Evolutionary conservation across 1,140 invertebrate genomes (phyloP).

Genomic region (Cydia pomonella): DNA sequence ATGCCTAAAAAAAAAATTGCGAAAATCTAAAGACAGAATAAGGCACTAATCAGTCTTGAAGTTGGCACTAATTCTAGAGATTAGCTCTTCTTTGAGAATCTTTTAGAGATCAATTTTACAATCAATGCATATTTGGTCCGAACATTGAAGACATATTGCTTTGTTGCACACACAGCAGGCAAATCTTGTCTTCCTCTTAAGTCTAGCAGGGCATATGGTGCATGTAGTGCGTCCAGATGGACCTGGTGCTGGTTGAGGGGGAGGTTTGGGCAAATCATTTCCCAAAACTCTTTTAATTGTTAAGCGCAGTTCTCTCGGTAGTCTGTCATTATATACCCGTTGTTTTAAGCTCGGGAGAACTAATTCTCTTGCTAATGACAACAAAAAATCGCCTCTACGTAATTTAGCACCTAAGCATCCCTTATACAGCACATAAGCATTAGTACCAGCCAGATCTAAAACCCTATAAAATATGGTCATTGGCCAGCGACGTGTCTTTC

Average conservation of each 20-base stretch:
- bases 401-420: background rate
- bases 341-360: background rate
- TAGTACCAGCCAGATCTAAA: constrained; percentile 49
- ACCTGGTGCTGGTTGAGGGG: too few relatives aligned
- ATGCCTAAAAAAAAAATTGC: too few relatives aligned
- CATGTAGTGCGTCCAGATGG: background rate
- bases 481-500: constrained; percentile 56
- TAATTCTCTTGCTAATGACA: background rate
- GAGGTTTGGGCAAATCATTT: too few relatives aligned
- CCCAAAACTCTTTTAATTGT: too few relatives aligned
- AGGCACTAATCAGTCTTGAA: too few relatives aligned
- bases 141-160: constrained; percentile 25
- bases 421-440: constrained; percentile 36
- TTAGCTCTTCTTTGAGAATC: too few relatives aligned
- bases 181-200: constrained; percentile 30
- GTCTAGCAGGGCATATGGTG: background rate
- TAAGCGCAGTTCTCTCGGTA: too few relatives aligned
- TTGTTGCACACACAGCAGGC: constrained; percentile 18
- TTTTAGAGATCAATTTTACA: too few relatives aligned
- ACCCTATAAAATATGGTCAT: constrained; percentile 52
- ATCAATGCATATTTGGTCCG: constrained; percentile 12
- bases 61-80: background rate
- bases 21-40: too few relatives aligned
- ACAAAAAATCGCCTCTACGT: background rate
- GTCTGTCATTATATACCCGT: too few relatives aligned